Percentiles rank a stretch among this genome's conserved stretches.
Evolutionary conservation across 2,113 vertebrate species (phyloP).

Genomic region (Collichthys lucidus): DNA sequence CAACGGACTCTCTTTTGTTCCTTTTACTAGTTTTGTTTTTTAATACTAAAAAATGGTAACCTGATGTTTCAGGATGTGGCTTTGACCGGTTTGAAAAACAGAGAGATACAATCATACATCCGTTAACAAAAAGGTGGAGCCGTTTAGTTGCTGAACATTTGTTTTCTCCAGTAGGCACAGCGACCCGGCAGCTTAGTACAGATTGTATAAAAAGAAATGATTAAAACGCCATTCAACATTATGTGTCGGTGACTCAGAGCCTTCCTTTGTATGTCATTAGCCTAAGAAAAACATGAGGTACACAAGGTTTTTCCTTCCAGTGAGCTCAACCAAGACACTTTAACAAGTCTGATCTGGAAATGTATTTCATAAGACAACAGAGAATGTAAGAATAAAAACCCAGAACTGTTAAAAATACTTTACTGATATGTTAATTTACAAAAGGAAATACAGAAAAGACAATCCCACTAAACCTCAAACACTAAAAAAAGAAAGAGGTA

Average conservation of each 20-base stretch:
- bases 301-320: not conserved
- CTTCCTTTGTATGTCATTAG: conserved; percentile 23
- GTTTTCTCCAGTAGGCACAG: not conserved
- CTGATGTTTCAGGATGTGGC: conserved; percentile 4
- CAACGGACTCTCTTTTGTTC: conserved; percentile 45
- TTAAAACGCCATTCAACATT: not conserved
- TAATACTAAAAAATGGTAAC: conserved; percentile 6
- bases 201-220: not conserved
- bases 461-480: not conserved
- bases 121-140: not conserved
- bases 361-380: not conserved
- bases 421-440: conserved; percentile 25
- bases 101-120: not conserved
- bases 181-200: not conserved
- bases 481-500: conserved; percentile 51
- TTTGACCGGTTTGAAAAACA: not conserved
- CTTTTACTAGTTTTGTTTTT: conserved; percentile 34
- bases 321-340: conserved; percentile 2
- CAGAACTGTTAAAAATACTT: conserved; percentile 17
- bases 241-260: not conserved
- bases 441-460: conserved; percentile 15
- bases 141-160: not conserved
- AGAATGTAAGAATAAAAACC: not conserved
- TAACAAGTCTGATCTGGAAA: not conserved
- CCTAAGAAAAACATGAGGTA: conserved; percentile 2